These are phyloP conservation scores for Volucella zonaria DNA, from an alignment of 2,888 invertebrate species.

Conservation along the genomic window DNA sequence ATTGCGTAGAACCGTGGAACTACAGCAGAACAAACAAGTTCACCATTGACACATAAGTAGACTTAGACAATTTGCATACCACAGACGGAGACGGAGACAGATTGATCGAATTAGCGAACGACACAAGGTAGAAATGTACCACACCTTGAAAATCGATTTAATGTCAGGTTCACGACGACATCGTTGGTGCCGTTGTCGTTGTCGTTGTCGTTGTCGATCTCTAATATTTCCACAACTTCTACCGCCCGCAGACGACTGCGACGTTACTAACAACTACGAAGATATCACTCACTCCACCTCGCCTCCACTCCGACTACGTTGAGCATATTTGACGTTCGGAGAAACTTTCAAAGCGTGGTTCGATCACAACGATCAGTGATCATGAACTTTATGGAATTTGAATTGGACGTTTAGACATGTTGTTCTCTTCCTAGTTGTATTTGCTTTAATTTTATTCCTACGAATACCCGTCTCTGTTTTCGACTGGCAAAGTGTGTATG, in stretches of 20 bases:
- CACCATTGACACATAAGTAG: constrained; percentile 11
- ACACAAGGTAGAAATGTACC: constrained; percentile 52
- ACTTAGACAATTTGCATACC: constrained; percentile 45
- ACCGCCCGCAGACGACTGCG: constrained; percentile 5
- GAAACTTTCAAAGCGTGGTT: constrained; percentile 31
- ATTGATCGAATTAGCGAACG: constrained; percentile 52
- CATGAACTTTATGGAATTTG: constrained; percentile 67
- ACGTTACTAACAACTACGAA: constrained; percentile 10
- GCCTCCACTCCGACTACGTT: not conserved
- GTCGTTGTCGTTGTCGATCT: not conserved
- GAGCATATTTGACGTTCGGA: constrained; percentile 31
- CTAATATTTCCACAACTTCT: too few species aligned
- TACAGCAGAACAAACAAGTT: constrained; percentile 8
- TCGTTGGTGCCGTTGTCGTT: not conserved
- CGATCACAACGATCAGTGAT: constrained; percentile 42
- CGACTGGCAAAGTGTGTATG: not conserved
- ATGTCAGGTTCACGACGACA: constrained; percentile 66
- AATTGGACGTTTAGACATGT: constrained; percentile 48
- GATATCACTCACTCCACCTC: not conserved
- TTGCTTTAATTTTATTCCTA: constrained; percentile 28
- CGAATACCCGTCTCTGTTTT: not conserved
- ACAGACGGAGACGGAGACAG: constrained; percentile 1
- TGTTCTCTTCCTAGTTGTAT: constrained; percentile 62
- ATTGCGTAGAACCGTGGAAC: constrained; percentile 13
- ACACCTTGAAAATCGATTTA: constrained; percentile 69